These are phyloP conservation scores for Propithecus coquereli DNA, from an alignment of 2,113 vertebrate species.

Conservation along the genomic window DNA sequence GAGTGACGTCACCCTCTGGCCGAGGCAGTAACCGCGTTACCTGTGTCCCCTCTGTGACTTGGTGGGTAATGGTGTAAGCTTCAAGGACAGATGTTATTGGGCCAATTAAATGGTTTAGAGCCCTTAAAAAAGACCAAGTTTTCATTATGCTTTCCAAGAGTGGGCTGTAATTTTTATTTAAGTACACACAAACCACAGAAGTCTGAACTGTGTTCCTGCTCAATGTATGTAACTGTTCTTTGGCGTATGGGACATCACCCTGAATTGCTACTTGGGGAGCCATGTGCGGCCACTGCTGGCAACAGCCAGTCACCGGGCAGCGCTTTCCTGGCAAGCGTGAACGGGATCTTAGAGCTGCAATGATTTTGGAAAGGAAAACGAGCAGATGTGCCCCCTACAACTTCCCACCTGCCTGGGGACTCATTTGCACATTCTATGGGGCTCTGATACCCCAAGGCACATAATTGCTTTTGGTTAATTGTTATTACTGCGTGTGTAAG, in stretches of 20 bases:
- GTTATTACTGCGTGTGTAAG: not conserved
- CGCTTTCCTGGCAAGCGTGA: not conserved
- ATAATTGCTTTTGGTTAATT: constrained; percentile 15
- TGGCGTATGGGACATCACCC: not conserved
- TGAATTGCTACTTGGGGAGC: constrained; percentile 25
- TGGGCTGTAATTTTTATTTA: constrained; percentile 50
- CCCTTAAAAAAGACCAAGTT: constrained; percentile 14
- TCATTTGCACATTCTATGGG: not conserved
- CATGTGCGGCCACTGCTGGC: not conserved
- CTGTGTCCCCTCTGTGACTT: not conserved
- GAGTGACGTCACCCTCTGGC: not conserved
- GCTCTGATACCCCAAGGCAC: not conserved
- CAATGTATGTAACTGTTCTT: not conserved
- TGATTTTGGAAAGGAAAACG: not conserved
- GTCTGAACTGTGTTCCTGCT: constrained; percentile 3
- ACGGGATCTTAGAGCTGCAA: not conserved
- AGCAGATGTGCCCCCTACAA: not conserved
- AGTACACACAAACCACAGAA: not conserved
- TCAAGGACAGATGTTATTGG: constrained; percentile 41
- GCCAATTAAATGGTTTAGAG: constrained; percentile 23
- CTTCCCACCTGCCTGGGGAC: not conserved
- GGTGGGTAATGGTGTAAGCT: not conserved
- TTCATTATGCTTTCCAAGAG: constrained; percentile 39
- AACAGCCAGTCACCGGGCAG: not conserved
- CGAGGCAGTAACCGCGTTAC: no score